These are phyloP conservation scores for Galago senegalensis DNA, from an alignment of 2,797 vertebrate species.

Conservation along the genomic window DNA sequence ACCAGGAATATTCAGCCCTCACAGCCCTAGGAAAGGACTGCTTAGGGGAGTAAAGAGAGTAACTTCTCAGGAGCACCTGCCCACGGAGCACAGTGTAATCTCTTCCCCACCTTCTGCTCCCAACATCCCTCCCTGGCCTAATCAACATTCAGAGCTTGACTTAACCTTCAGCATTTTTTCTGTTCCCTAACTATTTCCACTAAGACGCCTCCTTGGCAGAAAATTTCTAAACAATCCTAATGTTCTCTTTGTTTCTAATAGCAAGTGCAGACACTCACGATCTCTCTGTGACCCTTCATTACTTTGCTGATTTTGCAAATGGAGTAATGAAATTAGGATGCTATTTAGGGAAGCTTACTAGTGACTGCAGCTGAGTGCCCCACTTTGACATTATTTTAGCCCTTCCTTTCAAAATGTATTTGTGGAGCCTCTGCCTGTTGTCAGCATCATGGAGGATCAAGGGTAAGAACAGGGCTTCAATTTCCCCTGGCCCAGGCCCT, in stretches of 20 bases:
- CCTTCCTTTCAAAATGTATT: background rate
- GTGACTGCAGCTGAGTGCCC: background rate
- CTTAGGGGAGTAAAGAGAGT: background rate
- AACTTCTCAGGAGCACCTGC: background rate
- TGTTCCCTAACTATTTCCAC: background rate
- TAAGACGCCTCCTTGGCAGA: background rate
- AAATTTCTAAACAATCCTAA: background rate
- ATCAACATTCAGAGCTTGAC: background rate
- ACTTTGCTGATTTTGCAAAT: background rate
- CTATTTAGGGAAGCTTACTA: accelerated
- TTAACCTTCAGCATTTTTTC: background rate
- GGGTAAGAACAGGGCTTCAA: background rate
- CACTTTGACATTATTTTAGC: background rate
- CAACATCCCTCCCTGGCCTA: accelerated
- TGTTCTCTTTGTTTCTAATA: background rate
- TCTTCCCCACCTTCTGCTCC: background rate
- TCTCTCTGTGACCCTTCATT: background rate
- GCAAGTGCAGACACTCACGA: background rate
- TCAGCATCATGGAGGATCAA: background rate
- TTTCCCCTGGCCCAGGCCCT: background rate
- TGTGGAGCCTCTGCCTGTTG: background rate
- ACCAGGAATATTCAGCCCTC: background rate
- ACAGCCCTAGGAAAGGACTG: accelerated
- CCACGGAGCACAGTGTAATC: accelerated
- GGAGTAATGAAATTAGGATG: background rate